Evolutionary conservation across 2,888 invertebrate species (phyloP), one percentile per base, ranked within the genome.

Genomic region (Synanthedon tipuliformis): DNA sequence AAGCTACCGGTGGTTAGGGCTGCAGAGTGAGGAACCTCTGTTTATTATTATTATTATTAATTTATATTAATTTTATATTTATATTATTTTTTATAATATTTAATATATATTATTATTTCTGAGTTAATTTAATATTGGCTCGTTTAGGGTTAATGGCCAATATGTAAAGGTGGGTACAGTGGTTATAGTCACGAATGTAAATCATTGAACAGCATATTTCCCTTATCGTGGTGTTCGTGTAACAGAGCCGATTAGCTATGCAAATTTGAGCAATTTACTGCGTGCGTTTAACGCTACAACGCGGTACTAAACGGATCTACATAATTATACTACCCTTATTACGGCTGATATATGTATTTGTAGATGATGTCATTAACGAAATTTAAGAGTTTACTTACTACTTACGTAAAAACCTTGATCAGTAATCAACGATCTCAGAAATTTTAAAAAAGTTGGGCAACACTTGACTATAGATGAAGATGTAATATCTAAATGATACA

Each of bases 191-290:
- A 63, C 61, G 65, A 65, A 63, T 69, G 69, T 78, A 77, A 77
- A 78, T 81, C 74, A 80, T 68, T 68, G 66, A 58, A 66, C 62
- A 65, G 68, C 71, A 72, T 71, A 73, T 74, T 75, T 68, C 63
- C 67, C 67, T 73, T 73, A 74, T 71, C 68, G 69, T 55, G 54
- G 59, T 61, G 60, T 63, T 69, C 71, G 69, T 76, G 72, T 73
- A 74, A 69, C 70, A 62, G 57, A 65, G 59, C 62, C 75, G 74
- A 73, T 81, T 80, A 78, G 67, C 63, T 73, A 80, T 81, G 78
- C 73, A 75, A 80, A 79, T 81, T 71, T 60, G 62, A 63, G 64
- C 68, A 68, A 69, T 68, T 73, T 70, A 69, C 66, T 65, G 64
- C 61, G 62, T 64, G 63, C 65, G 71, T 71, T 76, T 75, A 79